Percentiles rank a stretch among this genome's conserved stretches.
Conservation (phyloP, 2,888 invertebrate species). For the Boloria selene region DNA sequence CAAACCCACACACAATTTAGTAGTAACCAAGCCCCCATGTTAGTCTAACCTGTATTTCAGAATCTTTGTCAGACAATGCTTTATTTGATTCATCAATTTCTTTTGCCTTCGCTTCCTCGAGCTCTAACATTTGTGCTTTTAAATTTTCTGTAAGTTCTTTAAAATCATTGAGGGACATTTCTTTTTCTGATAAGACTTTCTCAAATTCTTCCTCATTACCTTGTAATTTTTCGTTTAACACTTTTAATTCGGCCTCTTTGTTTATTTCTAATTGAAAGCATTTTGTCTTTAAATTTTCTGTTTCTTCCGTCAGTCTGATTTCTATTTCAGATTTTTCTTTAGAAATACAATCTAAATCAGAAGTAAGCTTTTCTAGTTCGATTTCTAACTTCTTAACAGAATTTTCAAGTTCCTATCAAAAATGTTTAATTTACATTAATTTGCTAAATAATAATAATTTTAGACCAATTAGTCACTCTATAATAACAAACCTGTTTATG, state of each 20-base stretch:
- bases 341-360: constrained; percentile 38
- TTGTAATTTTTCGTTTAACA: constrained; percentile 51
- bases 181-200: constrained; percentile 50
- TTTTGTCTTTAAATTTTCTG: constrained; percentile 50
- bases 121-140: constrained; percentile 52
- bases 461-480: constrained; percentile 14
- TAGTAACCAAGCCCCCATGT: constrained; percentile 44
- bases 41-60: constrained; percentile 66
- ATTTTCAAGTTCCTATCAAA: constrained; percentile 60
- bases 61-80: constrained; percentile 54
- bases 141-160: constrained; percentile 50
- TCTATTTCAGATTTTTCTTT: constrained; percentile 49
- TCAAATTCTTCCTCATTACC: constrained; percentile 46
- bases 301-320: constrained; percentile 51
- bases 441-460: constrained; percentile 36
- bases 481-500: constrained; percentile 64
- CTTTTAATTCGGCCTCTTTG: constrained; percentile 55
- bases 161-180: constrained; percentile 47
- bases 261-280: constrained; percentile 47
- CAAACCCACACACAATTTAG: constrained; percentile 35
- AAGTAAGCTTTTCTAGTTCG: constrained; percentile 45
- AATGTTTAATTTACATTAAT: constrained; percentile 34
- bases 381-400: constrained; percentile 52
- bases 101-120: constrained; percentile 51
- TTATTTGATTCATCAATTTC: constrained; percentile 57